These are phyloP conservation scores for Odontocolon sp. DNA, from an alignment of 2,888 invertebrate genomes.

Conservation along the genomic window DNA sequence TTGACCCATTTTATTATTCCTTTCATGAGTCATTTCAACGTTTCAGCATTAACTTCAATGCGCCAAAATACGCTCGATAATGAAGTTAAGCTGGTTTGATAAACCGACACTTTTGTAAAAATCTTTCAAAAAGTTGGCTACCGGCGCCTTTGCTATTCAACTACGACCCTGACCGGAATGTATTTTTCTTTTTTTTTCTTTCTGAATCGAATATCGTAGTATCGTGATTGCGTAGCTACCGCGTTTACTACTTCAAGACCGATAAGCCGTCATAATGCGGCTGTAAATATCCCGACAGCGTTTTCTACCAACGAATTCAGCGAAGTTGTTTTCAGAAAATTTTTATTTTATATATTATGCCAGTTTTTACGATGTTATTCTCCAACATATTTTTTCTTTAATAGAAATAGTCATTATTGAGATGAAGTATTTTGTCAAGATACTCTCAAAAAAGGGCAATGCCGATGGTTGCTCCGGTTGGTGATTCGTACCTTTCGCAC, in stretches of 20 bases:
- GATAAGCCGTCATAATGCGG: constrained; percentile 30
- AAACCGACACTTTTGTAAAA: neutral
- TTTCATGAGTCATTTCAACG: no score
- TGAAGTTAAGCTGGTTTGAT: no score
- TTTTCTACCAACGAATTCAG: no score
- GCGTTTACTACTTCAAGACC: constrained; percentile 21
- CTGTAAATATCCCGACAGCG: neutral
- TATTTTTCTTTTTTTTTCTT: neutral
- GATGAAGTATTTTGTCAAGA: neutral
- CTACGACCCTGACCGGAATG: constrained; percentile 24
- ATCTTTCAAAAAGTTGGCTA: neutral
- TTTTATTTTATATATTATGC: no score
- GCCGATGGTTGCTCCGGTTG: neutral
- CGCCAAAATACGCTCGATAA: no score
- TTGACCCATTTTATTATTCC: constrained; percentile 1
- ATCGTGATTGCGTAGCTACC: neutral
- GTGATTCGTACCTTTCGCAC: constrained; percentile 66
- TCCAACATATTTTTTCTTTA: no score
- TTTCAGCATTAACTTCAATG: no score
- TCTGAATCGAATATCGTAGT: neutral
- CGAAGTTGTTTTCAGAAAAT: no score
- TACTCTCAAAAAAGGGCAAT: neutral
- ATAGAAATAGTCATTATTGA: neutral
- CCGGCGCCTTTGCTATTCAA: neutral
- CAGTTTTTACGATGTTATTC: no score